phyloP scores from a whole-genome alignment of 2,113 vertebrate genomes.

The Sisor rabdophorus region DNA sequence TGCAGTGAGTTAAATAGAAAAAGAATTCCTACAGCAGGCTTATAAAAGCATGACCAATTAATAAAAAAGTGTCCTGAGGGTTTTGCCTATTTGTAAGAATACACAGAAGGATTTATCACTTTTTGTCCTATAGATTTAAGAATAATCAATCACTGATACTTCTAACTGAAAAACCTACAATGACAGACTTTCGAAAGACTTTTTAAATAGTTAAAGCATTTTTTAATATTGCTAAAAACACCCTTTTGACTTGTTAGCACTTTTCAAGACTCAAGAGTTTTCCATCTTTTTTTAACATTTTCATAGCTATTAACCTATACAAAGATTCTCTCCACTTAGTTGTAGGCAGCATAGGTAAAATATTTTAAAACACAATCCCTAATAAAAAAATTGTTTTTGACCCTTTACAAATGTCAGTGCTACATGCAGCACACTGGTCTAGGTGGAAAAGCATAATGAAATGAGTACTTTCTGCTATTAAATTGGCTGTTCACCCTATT shows the following conservation, averaged over 20 bases:
- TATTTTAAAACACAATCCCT: conserved; percentile 7
- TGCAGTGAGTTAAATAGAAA: conserved; percentile 11
- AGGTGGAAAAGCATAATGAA: conserved; percentile 36
- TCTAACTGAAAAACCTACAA: neutral
- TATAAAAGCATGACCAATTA: conserved; percentile 31
- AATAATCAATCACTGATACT: neutral
- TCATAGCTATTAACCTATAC: neutral
- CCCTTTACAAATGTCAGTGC: conserved; percentile 47
- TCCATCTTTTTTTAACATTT: neutral
- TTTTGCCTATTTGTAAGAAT: conserved; percentile 10
- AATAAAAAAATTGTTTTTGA: conserved; percentile 43
- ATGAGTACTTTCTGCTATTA: conserved; percentile 41
- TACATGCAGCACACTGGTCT: conserved; percentile 34
- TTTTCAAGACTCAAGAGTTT: neutral
- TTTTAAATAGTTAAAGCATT: neutral
- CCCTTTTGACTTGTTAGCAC: neutral
- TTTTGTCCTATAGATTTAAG: neutral
- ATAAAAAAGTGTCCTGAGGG: neutral
- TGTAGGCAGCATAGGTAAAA: conserved; percentile 1
- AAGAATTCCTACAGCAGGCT: neutral
- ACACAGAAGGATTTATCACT: neutral
- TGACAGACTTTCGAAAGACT: neutral
- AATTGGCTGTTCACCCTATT: conserved; percentile 33
- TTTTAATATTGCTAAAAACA: neutral
- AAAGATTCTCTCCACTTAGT: neutral